Base-by-base conservation (phyloP, 2,888 invertebrate genomes). In the Galeruca laticollis region DNA sequence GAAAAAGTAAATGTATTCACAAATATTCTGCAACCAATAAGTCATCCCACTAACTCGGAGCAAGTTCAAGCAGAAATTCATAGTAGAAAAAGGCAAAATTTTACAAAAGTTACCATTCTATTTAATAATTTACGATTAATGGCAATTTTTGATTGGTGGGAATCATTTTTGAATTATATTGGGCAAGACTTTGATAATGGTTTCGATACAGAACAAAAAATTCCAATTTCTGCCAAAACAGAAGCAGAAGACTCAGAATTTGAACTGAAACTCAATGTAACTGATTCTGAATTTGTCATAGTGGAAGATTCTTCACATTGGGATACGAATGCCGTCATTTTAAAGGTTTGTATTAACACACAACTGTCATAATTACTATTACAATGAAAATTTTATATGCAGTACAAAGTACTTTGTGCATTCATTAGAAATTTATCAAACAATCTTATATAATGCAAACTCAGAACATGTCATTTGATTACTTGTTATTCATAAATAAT, bases 111-210 rank as follows among this genome's bases (percentile, higher is more conserved):
- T 80, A 97, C 96, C 1, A 91, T 98, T 73, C 87, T 98, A 56
- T 87, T 98, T 64, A 97, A 98, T 87, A 96, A 96, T 84, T 97
- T 98, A 96, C 89, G 97, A 47, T 87, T 98, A 68, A 96, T 98
- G 90, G 94, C 95, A 1, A 93, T 98, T 73, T 88, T 97, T 78
- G 97, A 97, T 86, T 98, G 97, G 95, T 93, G 97, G 91, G 92
- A 96, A 84, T 90, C 92, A 8, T 90, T 95, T 0, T 88, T 90
- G 77, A 92, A 94, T 81, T 98, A 96, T 85, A 87, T 98, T 62
- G 87, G 91, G 76, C 82, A 84, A 76, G 80, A 84, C 68, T 80
- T 84, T 47, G 79, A 83, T 65, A 80, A 80, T 43, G 77, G 79
- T 9, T 75, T 76, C 6, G 81, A 80, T 77, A 76, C 77, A 0